Evolutionary conservation across 1,140 invertebrate species (phyloP), one percentile per base, ranked within the genome.

Genomic region (Calliopsis andreniformis): DNA sequence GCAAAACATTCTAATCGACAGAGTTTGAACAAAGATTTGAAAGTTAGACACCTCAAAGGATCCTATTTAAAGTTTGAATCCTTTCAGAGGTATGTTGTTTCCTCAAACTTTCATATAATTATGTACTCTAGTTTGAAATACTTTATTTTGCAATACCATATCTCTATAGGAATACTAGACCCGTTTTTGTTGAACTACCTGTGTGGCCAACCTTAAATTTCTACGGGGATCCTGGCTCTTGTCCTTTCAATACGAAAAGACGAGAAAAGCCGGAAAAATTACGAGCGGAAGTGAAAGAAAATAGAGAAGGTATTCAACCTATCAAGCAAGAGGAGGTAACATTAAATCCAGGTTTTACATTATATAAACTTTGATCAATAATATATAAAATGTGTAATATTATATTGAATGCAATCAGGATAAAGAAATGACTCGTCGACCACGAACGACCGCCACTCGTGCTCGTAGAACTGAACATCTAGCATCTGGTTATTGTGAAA

Each of bases 401-500:
- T 39, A 12, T 20, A 16, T 35, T 71, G 0, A n/a, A 49, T 63
- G 71, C 49, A 58, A 64, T 16, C 32, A 92, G 91, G 82, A 87
- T 79, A 91, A 89, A 91, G 91, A 92, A 91, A 95, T 95, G 94
- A 95, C 94, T 83, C 93, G 94, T 84, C 94, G 94, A 90, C 94
- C 93, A 87, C 93, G 94, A 59, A 93, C 93, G 73, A 88, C 92
- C 92, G 82, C 93, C 93, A 88, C 89, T 87, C 87, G 92, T 88
- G 80, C 93, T 92, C 86, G 92, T 85, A 87, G 93, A 84, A 88
- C 91, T 56, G 90, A 94, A 84, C 92, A 94, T 76, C 90, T 93
- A 77, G 93, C 93, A 75, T 88, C 92, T 59, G 95, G 96, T 61
- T 96, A 95, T 84, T 96, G 95, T 91, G 95, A 96, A 90, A 95